A percentile compares a stretch with the other conserved stretches of the same genome.
phyloP scores from a whole-genome alignment of 1,140 invertebrate species.

The Stegodyphus mimosarum region DNA sequence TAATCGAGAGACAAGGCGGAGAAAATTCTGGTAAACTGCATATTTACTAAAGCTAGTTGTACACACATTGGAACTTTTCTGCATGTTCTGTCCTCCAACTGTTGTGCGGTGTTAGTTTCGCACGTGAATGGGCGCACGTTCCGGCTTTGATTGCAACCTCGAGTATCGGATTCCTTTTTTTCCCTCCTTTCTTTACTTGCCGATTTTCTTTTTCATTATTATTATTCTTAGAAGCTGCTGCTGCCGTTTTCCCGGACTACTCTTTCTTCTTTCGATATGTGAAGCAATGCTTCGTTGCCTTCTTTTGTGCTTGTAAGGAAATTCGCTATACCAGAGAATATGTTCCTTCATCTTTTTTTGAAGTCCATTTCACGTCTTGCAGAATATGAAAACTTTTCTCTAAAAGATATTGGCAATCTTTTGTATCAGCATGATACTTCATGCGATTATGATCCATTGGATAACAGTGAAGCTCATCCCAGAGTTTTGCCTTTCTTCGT shows the following conservation, averaged over 20 bases:
- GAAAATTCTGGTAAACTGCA: too few species aligned
- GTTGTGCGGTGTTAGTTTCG: conserved; percentile 54
- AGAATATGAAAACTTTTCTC: too few species aligned
- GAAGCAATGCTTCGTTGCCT: conserved; percentile 48
- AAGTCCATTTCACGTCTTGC: too few species aligned
- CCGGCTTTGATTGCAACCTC: conserved; percentile 56
- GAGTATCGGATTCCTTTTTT: conserved; percentile 52
- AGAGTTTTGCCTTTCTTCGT: too few species aligned
- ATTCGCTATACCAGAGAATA: too few species aligned
- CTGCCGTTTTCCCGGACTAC: background rate
- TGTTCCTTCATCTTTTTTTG: too few species aligned
- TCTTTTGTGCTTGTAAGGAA: conserved; percentile 14
- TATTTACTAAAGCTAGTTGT: background rate
- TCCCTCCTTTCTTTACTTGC: conserved; percentile 29
- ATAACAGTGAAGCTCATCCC: too few species aligned
- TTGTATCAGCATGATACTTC: too few species aligned
- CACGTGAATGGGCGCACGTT: conserved; percentile 54
- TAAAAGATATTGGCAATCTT: too few species aligned
- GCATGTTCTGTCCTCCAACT: conserved; percentile 28
- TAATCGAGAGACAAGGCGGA: too few species aligned
- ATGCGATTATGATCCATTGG: too few species aligned
- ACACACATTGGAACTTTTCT: conserved; percentile 21
- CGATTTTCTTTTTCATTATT: conserved; percentile 17
- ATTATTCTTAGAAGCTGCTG: conserved; percentile 23
- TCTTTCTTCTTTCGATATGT: conserved; percentile 23